Evolutionary conservation across 2,797 vertebrate species (phyloP), one percentile per base, ranked within the genome.

Genomic region (Lepidocolaptes lacrymiger): DNA sequence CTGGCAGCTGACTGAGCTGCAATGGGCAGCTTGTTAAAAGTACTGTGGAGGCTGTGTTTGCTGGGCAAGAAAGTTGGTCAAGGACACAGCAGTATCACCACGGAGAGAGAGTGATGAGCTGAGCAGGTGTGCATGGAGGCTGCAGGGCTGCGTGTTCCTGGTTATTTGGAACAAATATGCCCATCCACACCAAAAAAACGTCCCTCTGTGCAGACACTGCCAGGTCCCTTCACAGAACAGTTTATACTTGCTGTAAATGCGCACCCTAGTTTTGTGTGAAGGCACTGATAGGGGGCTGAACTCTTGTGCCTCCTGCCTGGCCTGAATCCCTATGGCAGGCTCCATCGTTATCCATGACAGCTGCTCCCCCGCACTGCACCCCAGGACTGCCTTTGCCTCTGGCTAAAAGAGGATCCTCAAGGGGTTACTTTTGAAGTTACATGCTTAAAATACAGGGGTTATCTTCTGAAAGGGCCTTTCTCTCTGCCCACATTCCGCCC

Each of bases 141-240:
- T 43, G 36, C 12, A 14, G 37, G 72, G 41, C 34, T 55, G 52
- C 28, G 26, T 9, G 0, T 36, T 39, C 41, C 15, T 7, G 6
- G 9, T n/a, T 80, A 13, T 24, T 37, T 16, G 83, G 66, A 59
- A 5, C 37, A 81, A 61, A 80, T 20, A 10, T 39, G 30, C 59
- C 66, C 36, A 4, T 51, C n/a, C 30, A 15, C 0, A 1, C 13
- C 8, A 54, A 5, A 37, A 48, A 48, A 36, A 2, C 46, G 32
- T 39, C 54, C 39, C 19, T 51, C 28, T 0, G 0, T 22, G 32
- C 61, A 44, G 24, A 16, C 16, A 0, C 28, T n/a, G 4, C 32
- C 23, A 9, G 37, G 23, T n/a, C 20, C 51, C 41, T 32, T 71
- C 41, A 23, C n/a, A 27, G 52, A 30, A 30, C 32, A 13, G 49